Percentiles rank a stretch among this genome's conserved stretches.
phyloP scores from a whole-genome alignment of 2,113 vertebrate species.

The Corydoras maculifer region DNA sequence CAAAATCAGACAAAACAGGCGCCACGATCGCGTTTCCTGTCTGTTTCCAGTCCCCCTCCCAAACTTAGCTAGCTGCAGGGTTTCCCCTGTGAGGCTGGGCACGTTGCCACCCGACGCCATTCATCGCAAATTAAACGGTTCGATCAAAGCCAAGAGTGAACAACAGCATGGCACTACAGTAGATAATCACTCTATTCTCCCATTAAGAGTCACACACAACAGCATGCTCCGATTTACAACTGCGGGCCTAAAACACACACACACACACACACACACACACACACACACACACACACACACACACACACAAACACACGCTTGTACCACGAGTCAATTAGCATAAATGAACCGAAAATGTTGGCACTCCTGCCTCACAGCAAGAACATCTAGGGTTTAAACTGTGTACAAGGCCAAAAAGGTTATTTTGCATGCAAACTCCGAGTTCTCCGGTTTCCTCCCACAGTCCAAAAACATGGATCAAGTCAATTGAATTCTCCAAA shows the following conservation, averaged over 20 bases:
- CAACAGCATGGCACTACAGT: conserved; percentile 35
- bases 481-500: too few relatives aligned
- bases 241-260: neutral
- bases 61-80: conserved; percentile 31
- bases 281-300: neutral
- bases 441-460: too few relatives aligned
- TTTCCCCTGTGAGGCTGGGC: conserved; percentile 35
- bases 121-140: conserved; percentile 46
- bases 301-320: too few relatives aligned
- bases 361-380: too few relatives aligned
- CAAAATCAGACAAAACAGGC: conserved; percentile 24
- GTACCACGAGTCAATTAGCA: neutral
- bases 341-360: neutral
- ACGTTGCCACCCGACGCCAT: conserved; percentile 38
- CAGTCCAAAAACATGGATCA: too few relatives aligned
- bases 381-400: too few relatives aligned
- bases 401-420: too few relatives aligned
- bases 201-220: conserved; percentile 23
- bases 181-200: conserved; percentile 35
- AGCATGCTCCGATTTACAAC: neutral
- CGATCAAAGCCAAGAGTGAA: conserved; percentile 41
- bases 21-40: conserved; percentile 17
- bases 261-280: too few relatives aligned
- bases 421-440: too few relatives aligned
- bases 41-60: conserved; percentile 33